Conservation (phyloP, 2,797 vertebrate species). For the Anolis apletophallus region DNA sequence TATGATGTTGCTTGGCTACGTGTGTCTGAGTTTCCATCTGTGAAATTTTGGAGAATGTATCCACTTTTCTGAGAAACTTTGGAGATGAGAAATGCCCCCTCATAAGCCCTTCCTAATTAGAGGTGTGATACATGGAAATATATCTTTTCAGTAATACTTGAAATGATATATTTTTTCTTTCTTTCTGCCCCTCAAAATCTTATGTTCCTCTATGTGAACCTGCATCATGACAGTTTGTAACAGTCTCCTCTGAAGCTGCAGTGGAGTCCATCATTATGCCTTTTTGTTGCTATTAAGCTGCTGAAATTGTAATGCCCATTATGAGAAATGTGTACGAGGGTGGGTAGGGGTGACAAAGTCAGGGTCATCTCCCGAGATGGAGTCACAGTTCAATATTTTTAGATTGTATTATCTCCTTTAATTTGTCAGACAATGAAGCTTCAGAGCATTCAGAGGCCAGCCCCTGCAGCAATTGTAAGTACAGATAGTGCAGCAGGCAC, state of each 20-base stretch:
- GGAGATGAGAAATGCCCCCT: neutral
- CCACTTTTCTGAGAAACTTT: neutral
- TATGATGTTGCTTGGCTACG: too few relatives aligned
- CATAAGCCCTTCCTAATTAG: neutral
- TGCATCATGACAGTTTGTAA: constrained; percentile 7
- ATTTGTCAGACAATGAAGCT: constrained; percentile 59
- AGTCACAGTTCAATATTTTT: constrained; percentile 54
- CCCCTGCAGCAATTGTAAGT: constrained; percentile 32
- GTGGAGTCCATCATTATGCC: neutral
- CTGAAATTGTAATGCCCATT: constrained; percentile 30
- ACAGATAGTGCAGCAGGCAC: constrained; percentile 39
- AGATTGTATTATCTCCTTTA: constrained; percentile 55
- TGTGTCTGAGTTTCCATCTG: too few relatives aligned
- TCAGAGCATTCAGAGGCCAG: constrained; percentile 46
- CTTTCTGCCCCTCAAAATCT: neutral
- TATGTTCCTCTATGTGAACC: neutral
- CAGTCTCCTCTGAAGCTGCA: neutral
- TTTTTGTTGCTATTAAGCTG: constrained; percentile 22
- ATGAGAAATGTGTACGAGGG: constrained; percentile 16
- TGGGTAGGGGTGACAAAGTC: constrained; percentile 34
- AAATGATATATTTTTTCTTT: neutral
- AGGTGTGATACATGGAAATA: constrained; percentile 1
- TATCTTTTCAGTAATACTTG: neutral
- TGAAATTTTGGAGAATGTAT: too few relatives aligned
- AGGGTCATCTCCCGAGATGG: constrained; percentile 12